Base-by-base conservation (phyloP, 2,888 invertebrate genomes). In the Drosophila demipolita region DNA sequence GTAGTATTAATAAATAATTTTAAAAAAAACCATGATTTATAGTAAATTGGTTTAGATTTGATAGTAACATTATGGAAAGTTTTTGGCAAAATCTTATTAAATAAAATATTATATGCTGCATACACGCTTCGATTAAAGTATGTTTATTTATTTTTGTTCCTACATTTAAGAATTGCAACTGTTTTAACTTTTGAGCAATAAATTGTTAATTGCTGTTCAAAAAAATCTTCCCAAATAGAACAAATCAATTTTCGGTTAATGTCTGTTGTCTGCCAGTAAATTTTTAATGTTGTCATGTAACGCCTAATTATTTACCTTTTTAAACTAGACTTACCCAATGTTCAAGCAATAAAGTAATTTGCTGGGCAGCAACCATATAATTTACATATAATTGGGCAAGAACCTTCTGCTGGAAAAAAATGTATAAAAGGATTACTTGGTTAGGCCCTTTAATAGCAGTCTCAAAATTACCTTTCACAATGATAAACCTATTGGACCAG, bases 221-320 rank as follows among this genome's bases (percentile, higher is more conserved):
- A 53, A 29, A 50, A n/a, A 2, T 2, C 11, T 49, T 11, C 6
- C 11, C 4, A 40, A 23, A 33, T 15, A 17, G 1, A 48, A 33
- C 42, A 58, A 53, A 33, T 53, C 33, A 53, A 58, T 67, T 32
- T 40, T 15, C 33, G 6, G 23, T n/a, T 11, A 9, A 53, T 17
- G 42, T 17, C 32, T 11, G n/a, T 40, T 49, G 23, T 23, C 29
- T n/a, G n/a, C 23, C 11, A 1, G n/a, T 74, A 35, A 64, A 82
- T 84, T 76, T 82, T 89, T 84, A 87, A 89, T 84, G 80, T n/a
- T 42, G 32, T 52, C n/a, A 17, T 3, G 77, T 45, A 29, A 54
- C 76, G 82, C 84, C 82, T 72, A 20, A 26, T 67, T 55, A 50
- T 68, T 85, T 70, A 53, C 58, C 45, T 63, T 23, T 55, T 38